Evolutionary conservation across 2,797 vertebrate species (phyloP).

Genomic region (Sebastes iracundus): DNA sequence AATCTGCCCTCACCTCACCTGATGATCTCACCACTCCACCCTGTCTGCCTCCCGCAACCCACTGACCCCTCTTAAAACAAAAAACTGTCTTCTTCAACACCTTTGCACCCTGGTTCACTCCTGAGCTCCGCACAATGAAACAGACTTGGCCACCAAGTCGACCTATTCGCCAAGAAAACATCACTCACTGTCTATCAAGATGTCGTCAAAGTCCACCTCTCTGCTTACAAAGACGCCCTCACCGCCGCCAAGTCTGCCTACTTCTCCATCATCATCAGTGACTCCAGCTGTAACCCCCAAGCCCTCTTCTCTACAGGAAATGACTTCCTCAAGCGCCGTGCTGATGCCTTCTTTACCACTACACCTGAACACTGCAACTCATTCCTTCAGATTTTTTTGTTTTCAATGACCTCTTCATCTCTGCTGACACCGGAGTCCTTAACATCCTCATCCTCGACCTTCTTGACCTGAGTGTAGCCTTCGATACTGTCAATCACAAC

Average conservation of each 20-base stretch:
- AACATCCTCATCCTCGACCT: too few species aligned
- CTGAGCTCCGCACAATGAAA: not conserved
- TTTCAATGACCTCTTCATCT: too few species aligned
- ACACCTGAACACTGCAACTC: not conserved
- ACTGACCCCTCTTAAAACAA: not conserved
- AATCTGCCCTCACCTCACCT: not conserved
- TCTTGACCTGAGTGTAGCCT: too few species aligned
- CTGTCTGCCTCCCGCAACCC: not conserved
- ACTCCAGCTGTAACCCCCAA: not conserved
- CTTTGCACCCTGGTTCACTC: too few species aligned
- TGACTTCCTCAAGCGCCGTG: not conserved
- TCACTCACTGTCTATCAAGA: not conserved
- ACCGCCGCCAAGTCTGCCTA: not conserved
- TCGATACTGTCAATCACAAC: too few species aligned
- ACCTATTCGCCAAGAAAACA: not conserved
- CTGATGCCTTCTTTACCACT: not conserved
- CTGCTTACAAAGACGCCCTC: not conserved
- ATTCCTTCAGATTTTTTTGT: not conserved
- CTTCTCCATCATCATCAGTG: not conserved
- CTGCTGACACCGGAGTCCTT: too few species aligned
- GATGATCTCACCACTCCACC: not conserved
- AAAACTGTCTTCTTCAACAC: not conserved
- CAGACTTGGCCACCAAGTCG: not conserved
- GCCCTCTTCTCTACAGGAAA: not conserved
- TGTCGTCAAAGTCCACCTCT: not conserved